Base-by-base conservation (phyloP, 2,113 vertebrate genomes). In the Leptocoma aspasia region DNA sequence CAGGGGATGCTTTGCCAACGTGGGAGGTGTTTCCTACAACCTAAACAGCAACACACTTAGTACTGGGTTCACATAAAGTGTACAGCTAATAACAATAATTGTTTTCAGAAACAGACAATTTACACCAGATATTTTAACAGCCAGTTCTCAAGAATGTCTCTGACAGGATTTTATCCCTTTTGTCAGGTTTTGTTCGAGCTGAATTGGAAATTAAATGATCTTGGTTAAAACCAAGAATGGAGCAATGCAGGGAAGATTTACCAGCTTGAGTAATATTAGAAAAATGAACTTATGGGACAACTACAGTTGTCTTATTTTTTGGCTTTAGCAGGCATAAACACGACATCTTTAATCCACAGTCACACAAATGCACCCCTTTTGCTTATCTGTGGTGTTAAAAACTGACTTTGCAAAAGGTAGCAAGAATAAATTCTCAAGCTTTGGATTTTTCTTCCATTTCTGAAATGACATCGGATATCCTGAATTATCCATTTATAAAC, bases 1-100 rank as follows among this genome's bases (percentile, higher is more conserved):
- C 73, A 41, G 97, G 95, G 60, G 98, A 98, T 41, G 97, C 94
- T 78, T 98, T 98, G 96, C 98, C 98, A 35, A 94, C 88, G 8
- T 98, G 98, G 86, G 98, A 99, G 17, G 98, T 97, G 90, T 98
- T 98, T 97, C 98, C 98, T 97, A 98, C 98, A 84, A 98, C 98
- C 99, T 99, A 98, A 90, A 92, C 95, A 96, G 95, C 44, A 94
- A 88, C n/a, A 96, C 44, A 82, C 89, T 97, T 79, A 93, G 83
- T 66, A 75, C 30, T 5, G 20, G 11, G 23, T 91, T 87, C 75
- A 49, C 15, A 49, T 5, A 22, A 89, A 86, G 35, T 37, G 61
- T 10, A 69, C 10, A 84, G 33, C 56, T 78, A 77, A 60, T 24
- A 65, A 80, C 22, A 65, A 80, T 50, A 53, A 4, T 26, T 83